phyloP scores from a whole-genome alignment of 2,797 vertebrate species.

The Triplophysa yarkandensis region DNA sequence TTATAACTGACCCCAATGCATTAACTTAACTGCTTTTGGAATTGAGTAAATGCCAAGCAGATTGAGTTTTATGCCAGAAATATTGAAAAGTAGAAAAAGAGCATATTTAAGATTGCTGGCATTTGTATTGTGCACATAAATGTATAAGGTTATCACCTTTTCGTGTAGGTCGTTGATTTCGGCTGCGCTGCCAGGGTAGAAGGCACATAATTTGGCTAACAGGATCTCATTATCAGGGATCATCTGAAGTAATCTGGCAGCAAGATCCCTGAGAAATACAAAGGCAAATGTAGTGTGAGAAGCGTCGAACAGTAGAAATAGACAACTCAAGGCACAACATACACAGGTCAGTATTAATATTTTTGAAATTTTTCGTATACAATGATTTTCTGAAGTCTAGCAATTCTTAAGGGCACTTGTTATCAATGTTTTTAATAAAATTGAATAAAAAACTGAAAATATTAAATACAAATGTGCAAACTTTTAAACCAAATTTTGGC shows the following conservation, averaged over 20 bases:
- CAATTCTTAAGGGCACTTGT: too few relatives aligned
- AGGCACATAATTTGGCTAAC: slow-evolving; percentile 88
- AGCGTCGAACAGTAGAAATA: neutral
- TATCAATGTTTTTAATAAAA: too few relatives aligned
- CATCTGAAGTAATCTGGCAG: slow-evolving; percentile 86
- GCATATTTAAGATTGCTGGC: too few relatives aligned
- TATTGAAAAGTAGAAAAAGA: too few relatives aligned
- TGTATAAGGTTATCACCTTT: slow-evolving; percentile 72
- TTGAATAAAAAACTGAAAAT: too few relatives aligned
- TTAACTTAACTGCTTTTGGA: too few relatives aligned
- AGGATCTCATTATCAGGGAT: slow-evolving; percentile 85
- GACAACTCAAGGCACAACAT: neutral
- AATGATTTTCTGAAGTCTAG: neutral
- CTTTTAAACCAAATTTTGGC: neutral
- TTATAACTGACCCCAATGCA: too few relatives aligned
- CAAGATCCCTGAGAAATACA: slow-evolving; percentile 82
- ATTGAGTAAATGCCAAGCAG: too few relatives aligned
- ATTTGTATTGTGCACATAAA: neutral
- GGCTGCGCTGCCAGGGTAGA: slow-evolving; percentile 82
- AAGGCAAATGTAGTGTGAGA: neutral
- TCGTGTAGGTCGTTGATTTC: slow-evolving; percentile 86
- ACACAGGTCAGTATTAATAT: neutral
- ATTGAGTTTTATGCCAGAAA: too few relatives aligned
- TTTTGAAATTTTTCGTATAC: neutral
- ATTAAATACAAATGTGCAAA: neutral